phyloP scores from a whole-genome alignment of 2,797 vertebrate genomes.

The Miichthys miiuy region DNA sequence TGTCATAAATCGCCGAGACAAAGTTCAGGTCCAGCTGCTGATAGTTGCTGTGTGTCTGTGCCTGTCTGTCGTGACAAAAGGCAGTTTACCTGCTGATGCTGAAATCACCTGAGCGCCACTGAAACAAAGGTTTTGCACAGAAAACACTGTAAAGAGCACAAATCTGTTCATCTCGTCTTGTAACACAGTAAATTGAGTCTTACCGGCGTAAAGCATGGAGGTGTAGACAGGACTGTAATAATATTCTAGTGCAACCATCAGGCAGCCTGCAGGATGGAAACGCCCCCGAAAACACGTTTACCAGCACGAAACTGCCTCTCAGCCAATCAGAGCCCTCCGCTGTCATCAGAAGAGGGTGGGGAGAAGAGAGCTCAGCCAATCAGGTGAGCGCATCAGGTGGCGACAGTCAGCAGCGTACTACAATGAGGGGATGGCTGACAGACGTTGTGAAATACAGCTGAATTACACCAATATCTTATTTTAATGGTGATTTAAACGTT shows the following conservation, averaged over 20 bases:
- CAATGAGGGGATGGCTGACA: not conserved
- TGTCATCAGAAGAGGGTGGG: slow-evolving; percentile 84
- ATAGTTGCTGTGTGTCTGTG: not conserved
- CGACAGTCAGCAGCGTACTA: slow-evolving; percentile 33
- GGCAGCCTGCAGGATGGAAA: slow-evolving; percentile 1
- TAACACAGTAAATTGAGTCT: slow-evolving; percentile 32
- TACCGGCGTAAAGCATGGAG: slow-evolving; percentile 53
- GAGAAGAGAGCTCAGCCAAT: slow-evolving; percentile 72
- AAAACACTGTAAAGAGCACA: not conserved
- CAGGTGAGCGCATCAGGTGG: slow-evolving; percentile 42
- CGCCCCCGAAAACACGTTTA: slow-evolving; percentile 53
- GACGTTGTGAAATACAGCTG: slow-evolving; percentile 48
- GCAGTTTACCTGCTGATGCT: not conserved
- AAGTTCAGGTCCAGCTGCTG: slow-evolving; percentile 40
- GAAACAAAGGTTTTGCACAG: not conserved
- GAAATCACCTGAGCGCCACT: not conserved
- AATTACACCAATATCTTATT: not conserved
- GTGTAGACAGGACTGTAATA: not conserved
- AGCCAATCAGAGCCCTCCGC: slow-evolving; percentile 73
- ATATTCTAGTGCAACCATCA: not conserved
- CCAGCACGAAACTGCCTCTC: not conserved
- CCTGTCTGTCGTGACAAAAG: not conserved
- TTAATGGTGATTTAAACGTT: not conserved
- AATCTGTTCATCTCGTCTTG: not conserved
- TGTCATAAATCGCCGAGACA: slow-evolving; percentile 5